phyloP scores from a whole-genome alignment of 1,140 invertebrate species.

The Hesperophylax magnus region DNA sequence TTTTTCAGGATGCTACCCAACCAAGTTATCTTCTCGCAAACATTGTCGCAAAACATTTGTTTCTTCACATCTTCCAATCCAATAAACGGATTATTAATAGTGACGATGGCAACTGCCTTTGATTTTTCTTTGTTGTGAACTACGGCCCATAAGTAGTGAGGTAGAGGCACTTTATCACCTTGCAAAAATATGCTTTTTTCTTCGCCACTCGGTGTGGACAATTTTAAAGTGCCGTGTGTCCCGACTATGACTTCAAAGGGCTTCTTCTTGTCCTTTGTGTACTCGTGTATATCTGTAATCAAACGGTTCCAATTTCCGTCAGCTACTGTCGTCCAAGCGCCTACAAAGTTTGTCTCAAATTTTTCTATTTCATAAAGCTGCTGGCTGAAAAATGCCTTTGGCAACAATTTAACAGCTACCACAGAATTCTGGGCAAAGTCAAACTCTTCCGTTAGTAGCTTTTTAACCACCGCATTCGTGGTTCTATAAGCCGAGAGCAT shows the following conservation, averaged over 20 bases:
- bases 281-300: slow-evolving; percentile 42
- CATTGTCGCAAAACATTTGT: slow-evolving; percentile 48
- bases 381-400: slow-evolving; percentile 42
- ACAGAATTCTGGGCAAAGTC: slow-evolving; percentile 7
- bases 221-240: slow-evolving; percentile 39
- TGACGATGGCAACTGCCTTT: slow-evolving; percentile 46
- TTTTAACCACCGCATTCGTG: slow-evolving; percentile 28
- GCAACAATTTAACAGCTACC: slow-evolving; percentile 43
- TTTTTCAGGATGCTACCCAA: slow-evolving; percentile 42
- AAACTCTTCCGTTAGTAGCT: slow-evolving; percentile 41
- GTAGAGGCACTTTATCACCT: slow-evolving; percentile 42
- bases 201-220: slow-evolving; percentile 33
- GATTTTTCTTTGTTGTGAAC: slow-evolving; percentile 38
- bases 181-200: slow-evolving; percentile 30
- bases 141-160: slow-evolving; percentile 45
- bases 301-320: slow-evolving; percentile 50
- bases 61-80: slow-evolving; percentile 28
- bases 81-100: slow-evolving; percentile 52
- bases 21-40: slow-evolving; percentile 50
- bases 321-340: slow-evolving; percentile 43
- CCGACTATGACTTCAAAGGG: slow-evolving; percentile 47
- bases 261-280: slow-evolving; percentile 24
- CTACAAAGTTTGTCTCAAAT: slow-evolving; percentile 50
- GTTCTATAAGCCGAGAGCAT: slow-evolving; percentile 41
- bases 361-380: slow-evolving; percentile 48